A percentile compares a stretch with the other conserved stretches of the same genome.
These are phyloP conservation scores for Acronicta alni DNA, from an alignment of 2,888 invertebrate species.

Conservation along the genomic window DNA sequence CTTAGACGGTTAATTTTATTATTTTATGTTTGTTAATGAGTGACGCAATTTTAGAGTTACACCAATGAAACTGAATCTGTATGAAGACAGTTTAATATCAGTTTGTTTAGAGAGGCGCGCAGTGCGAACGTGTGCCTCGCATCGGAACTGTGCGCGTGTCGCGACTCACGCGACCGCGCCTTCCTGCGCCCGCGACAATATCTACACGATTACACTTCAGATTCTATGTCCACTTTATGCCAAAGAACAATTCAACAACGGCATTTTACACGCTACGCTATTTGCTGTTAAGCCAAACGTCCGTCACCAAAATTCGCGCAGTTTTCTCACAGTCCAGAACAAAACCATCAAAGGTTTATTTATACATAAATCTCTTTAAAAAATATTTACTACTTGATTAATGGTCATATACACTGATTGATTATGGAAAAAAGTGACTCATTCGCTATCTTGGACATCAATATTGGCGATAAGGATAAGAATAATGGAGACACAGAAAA, in stretches of 20 bases:
- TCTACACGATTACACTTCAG: conserved; percentile 5
- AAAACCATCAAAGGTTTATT: conserved; percentile 1
- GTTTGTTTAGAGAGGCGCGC: conserved; percentile 63
- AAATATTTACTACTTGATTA: not conserved
- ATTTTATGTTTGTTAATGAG: conserved; percentile 54
- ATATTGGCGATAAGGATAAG: conserved; percentile 73
- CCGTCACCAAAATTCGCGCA: conserved; percentile 36
- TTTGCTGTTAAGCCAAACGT: conserved; percentile 19
- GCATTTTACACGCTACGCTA: conserved; percentile 11
- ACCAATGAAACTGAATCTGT: conserved; percentile 39
- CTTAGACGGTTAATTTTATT: conserved; percentile 30
- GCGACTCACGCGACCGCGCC: conserved; percentile 53
- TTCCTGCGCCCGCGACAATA: conserved; percentile 18
- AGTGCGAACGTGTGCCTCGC: conserved; percentile 70
- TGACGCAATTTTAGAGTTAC: conserved; percentile 63
- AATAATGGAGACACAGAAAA: conserved; percentile 58
- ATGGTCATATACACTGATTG: not conserved
- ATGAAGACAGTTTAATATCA: conserved; percentile 61
- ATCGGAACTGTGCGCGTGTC: conserved; percentile 55
- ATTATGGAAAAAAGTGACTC: conserved; percentile 77
- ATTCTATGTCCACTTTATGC: conserved; percentile 25
- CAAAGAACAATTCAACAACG: conserved; percentile 8
- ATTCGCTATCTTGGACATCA: conserved; percentile 80
- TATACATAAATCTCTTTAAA: not conserved
- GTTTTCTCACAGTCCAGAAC: conserved; percentile 18